phyloP scores from a whole-genome alignment of 2,797 vertebrate species.

The Ctenosaura bakeri region DNA sequence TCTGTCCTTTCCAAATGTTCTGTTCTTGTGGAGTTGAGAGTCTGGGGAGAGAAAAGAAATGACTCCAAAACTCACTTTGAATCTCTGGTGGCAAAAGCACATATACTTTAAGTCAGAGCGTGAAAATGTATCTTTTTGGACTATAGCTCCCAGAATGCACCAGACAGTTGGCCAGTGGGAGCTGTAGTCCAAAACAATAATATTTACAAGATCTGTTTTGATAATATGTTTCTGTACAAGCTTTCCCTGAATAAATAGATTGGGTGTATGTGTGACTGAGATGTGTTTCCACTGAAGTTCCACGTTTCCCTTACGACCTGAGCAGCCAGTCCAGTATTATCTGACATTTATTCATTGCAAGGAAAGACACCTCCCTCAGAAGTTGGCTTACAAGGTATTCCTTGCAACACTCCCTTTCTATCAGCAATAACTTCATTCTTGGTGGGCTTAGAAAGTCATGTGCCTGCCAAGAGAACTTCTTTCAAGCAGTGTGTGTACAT shows the following conservation, averaged over 20 bases:
- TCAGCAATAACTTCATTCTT: background rate
- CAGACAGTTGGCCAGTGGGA: too few species aligned
- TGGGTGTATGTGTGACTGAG: background rate
- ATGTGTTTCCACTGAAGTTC: background rate
- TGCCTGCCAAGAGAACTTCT: background rate
- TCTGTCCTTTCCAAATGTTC: background rate
- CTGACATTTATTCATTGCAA: background rate
- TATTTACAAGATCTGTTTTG: too few species aligned
- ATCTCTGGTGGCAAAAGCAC: too few species aligned
- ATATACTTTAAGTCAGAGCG: too few species aligned
- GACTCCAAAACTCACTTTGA: too few species aligned
- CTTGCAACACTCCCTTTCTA: background rate
- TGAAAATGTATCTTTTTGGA: too few species aligned
- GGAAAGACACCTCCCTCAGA: background rate
- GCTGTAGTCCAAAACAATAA: too few species aligned
- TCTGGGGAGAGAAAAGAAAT: background rate
- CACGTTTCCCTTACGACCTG: constrained; percentile 1
- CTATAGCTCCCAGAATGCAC: too few species aligned
- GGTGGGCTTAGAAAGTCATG: background rate
- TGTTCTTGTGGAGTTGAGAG: background rate
- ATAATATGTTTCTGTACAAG: too few species aligned
- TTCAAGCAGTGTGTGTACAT: background rate
- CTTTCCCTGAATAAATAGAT: background rate
- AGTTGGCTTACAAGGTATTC: background rate
- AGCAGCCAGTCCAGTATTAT: background rate